Conservation (phyloP, 2,113 vertebrate species). For the Aythya baeri region DNA sequence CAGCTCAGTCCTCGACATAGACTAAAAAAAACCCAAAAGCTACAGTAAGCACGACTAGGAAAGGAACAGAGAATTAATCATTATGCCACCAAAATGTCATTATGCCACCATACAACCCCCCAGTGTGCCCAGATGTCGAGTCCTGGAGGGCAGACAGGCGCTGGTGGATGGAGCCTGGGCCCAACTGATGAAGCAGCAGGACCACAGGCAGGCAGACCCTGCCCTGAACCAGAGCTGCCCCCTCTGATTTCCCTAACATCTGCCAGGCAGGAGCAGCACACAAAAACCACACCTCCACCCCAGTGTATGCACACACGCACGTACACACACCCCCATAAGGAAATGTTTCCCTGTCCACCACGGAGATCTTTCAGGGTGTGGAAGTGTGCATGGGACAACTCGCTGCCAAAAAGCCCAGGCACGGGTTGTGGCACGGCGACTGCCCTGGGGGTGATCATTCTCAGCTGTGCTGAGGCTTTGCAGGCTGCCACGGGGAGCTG, state of each 20-base stretch:
- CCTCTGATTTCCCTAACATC: background rate
- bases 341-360: rapidly evolving
- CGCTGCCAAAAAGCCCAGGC: rapidly evolving
- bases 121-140: too few relatives aligned
- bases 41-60: background rate
- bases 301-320: background rate
- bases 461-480: background rate
- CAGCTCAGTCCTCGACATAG: background rate
- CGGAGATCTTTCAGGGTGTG: rapidly evolving
- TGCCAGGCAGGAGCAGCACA: background rate
- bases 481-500: background rate
- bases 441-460: rapidly evolving
- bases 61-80: background rate
- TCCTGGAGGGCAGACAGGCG: background rate
- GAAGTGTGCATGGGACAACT: rapidly evolving
- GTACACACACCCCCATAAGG: background rate
- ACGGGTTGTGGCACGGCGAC: background rate
- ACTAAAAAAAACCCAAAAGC: background rate
- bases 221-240: background rate
- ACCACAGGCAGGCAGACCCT: background rate
- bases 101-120: background rate
- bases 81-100: background rate
- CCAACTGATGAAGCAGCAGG: background rate
- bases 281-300: background rate
- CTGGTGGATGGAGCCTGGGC: background rate